A percentile compares a stretch with the other conserved stretches of the same genome.
Conservation (phyloP, 2,797 vertebrate genomes). For the Macrochelys suwanniensis region DNA sequence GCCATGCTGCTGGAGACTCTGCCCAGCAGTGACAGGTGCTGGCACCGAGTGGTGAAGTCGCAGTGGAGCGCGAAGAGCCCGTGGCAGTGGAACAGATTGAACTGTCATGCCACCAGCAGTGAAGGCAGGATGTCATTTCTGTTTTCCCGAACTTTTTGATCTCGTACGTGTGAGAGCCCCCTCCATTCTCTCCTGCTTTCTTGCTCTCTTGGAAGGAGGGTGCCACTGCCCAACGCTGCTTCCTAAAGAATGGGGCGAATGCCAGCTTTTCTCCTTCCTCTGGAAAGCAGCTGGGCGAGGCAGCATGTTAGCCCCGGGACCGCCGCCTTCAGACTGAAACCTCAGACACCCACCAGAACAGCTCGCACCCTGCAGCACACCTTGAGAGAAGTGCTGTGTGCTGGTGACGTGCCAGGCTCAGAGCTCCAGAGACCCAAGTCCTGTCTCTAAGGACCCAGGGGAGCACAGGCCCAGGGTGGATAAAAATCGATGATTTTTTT, state of each 20-base stretch:
- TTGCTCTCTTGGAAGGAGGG: fast-evolving
- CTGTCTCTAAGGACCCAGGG: neutral
- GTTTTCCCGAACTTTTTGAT: constrained; percentile 3
- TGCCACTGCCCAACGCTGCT: fast-evolving
- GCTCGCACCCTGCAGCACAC: neutral
- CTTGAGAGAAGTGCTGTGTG: fast-evolving
- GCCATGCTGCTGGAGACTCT: fast-evolving
- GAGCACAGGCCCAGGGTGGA: neutral
- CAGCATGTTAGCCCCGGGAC: neutral
- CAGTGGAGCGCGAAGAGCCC: fast-evolving
- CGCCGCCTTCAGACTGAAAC: neutral
- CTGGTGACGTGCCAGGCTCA: neutral
- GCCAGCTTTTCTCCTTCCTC: neutral
- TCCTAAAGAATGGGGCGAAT: fast-evolving
- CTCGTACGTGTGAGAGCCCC: neutral
- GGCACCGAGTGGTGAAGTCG: neutral
- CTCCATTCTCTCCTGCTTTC: neutral
- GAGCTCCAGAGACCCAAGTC: neutral
- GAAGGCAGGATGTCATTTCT: neutral
- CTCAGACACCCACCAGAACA: neutral
- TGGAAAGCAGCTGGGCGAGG: fast-evolving
- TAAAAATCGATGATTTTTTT: neutral
- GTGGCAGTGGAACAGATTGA: neutral
- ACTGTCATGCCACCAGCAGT: fast-evolving
- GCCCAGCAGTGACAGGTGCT: neutral